Conservation (phyloP, 2,797 vertebrate species). For the Philypnodon macrostomus region DNA sequence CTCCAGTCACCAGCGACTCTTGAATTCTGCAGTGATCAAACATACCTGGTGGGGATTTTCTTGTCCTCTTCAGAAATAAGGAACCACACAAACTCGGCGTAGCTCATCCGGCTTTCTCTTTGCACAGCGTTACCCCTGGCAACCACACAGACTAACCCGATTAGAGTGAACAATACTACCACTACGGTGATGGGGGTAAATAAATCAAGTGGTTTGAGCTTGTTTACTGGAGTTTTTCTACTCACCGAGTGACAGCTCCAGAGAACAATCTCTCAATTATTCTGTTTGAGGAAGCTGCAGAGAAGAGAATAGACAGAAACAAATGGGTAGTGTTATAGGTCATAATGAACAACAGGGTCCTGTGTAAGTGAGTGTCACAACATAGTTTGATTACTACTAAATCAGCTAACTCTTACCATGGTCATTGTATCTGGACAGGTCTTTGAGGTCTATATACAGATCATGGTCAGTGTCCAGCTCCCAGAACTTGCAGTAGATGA, state of each 20-base stretch:
- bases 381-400: constrained; percentile 1
- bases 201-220: constrained; percentile 12
- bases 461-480: constrained; percentile 98
- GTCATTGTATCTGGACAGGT: constrained; percentile 93
- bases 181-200: constrained; percentile 11
- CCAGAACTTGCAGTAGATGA: constrained; percentile 99
- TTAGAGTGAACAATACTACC: constrained; percentile 5
- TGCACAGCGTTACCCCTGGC: constrained; percentile 91
- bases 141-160: constrained; percentile 32
- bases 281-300: constrained; percentile 89
- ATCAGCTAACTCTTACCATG: constrained; percentile 89
- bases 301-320: constrained; percentile 34
- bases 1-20: too few relatives aligned
- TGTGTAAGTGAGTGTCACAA: constrained; percentile 14
- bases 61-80: constrained; percentile 98
- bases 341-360: not conserved
- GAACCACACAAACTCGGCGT: constrained; percentile 98
- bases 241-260: constrained; percentile 95
- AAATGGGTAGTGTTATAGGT: constrained; percentile 11
- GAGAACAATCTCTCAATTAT: constrained; percentile 97
- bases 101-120: constrained; percentile 95
- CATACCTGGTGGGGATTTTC: constrained; percentile 95
- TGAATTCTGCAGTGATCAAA: too few relatives aligned
- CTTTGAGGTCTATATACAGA: constrained; percentile 94
- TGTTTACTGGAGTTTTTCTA: constrained; percentile 26